Conservation (phyloP, 2,888 invertebrate species). For the Resseliella maxima region DNA sequence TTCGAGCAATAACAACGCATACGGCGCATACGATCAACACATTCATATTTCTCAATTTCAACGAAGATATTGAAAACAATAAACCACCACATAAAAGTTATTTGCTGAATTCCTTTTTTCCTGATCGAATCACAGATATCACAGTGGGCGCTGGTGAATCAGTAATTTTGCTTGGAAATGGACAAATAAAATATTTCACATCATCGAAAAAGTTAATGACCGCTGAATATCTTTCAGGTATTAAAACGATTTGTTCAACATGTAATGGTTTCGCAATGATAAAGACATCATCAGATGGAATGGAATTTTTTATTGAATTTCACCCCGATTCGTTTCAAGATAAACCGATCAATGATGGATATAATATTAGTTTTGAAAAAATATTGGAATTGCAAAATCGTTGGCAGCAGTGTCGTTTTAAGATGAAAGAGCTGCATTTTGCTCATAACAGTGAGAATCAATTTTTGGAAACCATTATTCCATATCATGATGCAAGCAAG, state of each 20-base stretch:
- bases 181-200: slow-evolving; percentile 43
- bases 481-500: background rate
- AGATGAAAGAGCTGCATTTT: background rate
- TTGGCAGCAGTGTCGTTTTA: slow-evolving; percentile 34
- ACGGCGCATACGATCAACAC: slow-evolving; percentile 1
- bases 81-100: background rate
- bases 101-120: background rate
- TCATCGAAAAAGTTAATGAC: slow-evolving; percentile 17
- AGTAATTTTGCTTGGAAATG: background rate
- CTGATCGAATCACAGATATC: slow-evolving; percentile 26
- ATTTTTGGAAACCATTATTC: background rate
- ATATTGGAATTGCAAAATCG: slow-evolving; percentile 29
- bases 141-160: background rate
- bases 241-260: slow-evolving; percentile 35
- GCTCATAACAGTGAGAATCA: background rate
- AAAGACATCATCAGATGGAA: background rate
- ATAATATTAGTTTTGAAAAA: slow-evolving; percentile 47
- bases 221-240: slow-evolving; percentile 21
- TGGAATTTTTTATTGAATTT: slow-evolving; percentile 11
- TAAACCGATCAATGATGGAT: background rate
- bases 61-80: slow-evolving; percentile 39
- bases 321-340: slow-evolving; percentile 54
- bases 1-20: background rate
- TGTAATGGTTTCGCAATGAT: slow-evolving; percentile 43
- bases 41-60: slow-evolving; percentile 47